Percentiles rank a stretch among this genome's conserved stretches.
These are phyloP conservation scores for Sycophila sp. DNA, from an alignment of 1,140 invertebrate genomes.

Conservation along the genomic window DNA sequence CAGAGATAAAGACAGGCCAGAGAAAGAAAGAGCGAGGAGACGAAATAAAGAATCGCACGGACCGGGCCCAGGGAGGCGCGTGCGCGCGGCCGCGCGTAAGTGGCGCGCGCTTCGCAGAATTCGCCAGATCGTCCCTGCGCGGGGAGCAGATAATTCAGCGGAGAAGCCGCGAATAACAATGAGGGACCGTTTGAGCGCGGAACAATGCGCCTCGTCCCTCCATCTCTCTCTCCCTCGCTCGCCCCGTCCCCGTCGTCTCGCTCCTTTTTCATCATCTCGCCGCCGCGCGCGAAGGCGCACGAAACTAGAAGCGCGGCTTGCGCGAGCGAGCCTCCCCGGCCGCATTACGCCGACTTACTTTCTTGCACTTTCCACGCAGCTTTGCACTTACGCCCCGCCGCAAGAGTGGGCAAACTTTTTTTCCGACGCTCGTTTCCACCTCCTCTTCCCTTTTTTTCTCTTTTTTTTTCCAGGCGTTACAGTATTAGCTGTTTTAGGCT, in stretches of 20 bases:
- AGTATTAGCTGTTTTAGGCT: too few relatives aligned
- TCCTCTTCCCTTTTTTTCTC: background rate
- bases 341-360: conserved; percentile 7
- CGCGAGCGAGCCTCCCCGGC: background rate
- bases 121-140: conserved; percentile 35
- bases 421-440: background rate
- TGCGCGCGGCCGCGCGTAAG: conserved; percentile 20
- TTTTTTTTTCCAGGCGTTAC: background rate
- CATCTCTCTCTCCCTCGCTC: background rate
- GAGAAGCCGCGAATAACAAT: conserved; percentile 40
- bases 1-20: conserved; percentile 26
- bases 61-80: background rate
- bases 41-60: conserved; percentile 26
- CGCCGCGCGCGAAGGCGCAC: background rate
- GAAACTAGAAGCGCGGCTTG: background rate
- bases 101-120: conserved; percentile 34
- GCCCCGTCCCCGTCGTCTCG: background rate
- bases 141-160: conserved; percentile 37
- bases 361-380: background rate
- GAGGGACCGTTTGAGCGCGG: conserved; percentile 29
- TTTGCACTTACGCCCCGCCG: background rate
- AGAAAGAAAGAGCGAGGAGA: background rate
- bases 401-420: background rate
- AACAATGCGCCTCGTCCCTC: conserved; percentile 28
- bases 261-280: conserved; percentile 5